These are phyloP conservation scores for Microchirus variegatus DNA, from an alignment of 2,797 vertebrate genomes.

Conservation along the genomic window DNA sequence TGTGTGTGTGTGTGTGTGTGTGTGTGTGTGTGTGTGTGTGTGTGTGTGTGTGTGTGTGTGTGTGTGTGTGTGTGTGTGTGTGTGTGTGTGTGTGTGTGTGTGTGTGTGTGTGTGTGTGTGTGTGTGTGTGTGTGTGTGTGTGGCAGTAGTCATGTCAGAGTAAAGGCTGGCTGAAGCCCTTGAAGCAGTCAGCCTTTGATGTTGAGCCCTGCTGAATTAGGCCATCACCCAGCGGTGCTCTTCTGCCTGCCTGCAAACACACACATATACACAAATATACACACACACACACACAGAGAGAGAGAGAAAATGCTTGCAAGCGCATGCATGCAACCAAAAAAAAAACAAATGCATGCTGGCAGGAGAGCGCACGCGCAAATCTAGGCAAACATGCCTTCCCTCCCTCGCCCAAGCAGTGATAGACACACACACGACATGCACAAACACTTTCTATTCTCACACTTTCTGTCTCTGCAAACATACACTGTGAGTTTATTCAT, in stretches of 20 bases:
- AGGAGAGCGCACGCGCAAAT: conserved; percentile 37
- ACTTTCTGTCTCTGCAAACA: conserved; percentile 6
- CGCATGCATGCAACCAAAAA: conserved; percentile 34
- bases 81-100: too few relatives aligned
- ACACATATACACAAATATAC: conserved; percentile 31
- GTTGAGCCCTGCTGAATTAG: conserved; percentile 77
- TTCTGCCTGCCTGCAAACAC: conserved; percentile 56
- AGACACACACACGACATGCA: conserved; percentile 15
- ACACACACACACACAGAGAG: conserved; percentile 20
- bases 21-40: conserved; percentile 30
- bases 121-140: conserved; percentile 26
- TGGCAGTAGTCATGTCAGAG: conserved; percentile 72
- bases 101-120: too few relatives aligned
- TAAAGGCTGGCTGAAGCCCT: conserved; percentile 68
- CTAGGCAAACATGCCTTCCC: conserved; percentile 19
- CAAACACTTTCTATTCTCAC: conserved; percentile 13
- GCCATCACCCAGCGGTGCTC: conserved; percentile 73
- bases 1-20: neutral
- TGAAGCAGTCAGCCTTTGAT: conserved; percentile 77
- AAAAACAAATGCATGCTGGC: conserved; percentile 59
- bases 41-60: too few relatives aligned
- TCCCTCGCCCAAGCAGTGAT: conserved; percentile 12
- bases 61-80: too few relatives aligned
- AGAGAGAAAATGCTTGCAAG: conserved; percentile 1
- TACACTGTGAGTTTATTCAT: conserved; percentile 22